Base-by-base conservation (phyloP, 2,888 invertebrate species). In the Parnassius apollo region DNA sequence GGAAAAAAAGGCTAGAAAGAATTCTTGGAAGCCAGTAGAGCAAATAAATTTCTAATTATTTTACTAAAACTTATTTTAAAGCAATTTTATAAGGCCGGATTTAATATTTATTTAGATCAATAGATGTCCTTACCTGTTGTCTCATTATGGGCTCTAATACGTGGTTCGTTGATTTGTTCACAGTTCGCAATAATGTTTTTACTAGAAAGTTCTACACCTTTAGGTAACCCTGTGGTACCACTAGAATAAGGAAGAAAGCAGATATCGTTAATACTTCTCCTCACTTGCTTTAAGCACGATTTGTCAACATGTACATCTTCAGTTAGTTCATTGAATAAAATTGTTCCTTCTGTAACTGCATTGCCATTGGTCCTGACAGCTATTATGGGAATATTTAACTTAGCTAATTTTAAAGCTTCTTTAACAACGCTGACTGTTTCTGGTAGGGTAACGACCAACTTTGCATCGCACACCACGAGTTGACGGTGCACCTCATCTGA, bases 151-250 rank as follows among this genome's bases (percentile, higher is more conserved):
- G 76, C 68, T 22, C 64, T 73, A 8, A 92, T 77, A 0, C 66
- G 53, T 0, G 81, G 80, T 1, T 86, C 83, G 64, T 81, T 85
- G 46, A 90, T 72, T 68, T 92, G 92, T 65, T 85, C 75, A 62
- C 86, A 81, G 71, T 94, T 94, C 0, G 93, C 78, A 10, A 94
- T 77, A 9, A 95, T 74, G 78, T 94, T 94, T 57, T 75, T 85
- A 80, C 96, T 94, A 0, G 94, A 92, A 0, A 96, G 74, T 73
- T 94, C 92, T 0, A 96, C 96, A 2, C 96, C 96, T 88, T 96
- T 96, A 0, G 96, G 95, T 58, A 95, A 69, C 0, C 98, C 98
- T 0, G 97, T 97, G 0, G 98, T 98, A 0, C 96, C 96, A 75
- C 97, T 97, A 1, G 97, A 97, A 86, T 96, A 97, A 0, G 97